Evolutionary conservation across 1,140 invertebrate species (phyloP), one percentile per base, ranked within the genome.

Genomic region (Hyphantria cunea): DNA sequence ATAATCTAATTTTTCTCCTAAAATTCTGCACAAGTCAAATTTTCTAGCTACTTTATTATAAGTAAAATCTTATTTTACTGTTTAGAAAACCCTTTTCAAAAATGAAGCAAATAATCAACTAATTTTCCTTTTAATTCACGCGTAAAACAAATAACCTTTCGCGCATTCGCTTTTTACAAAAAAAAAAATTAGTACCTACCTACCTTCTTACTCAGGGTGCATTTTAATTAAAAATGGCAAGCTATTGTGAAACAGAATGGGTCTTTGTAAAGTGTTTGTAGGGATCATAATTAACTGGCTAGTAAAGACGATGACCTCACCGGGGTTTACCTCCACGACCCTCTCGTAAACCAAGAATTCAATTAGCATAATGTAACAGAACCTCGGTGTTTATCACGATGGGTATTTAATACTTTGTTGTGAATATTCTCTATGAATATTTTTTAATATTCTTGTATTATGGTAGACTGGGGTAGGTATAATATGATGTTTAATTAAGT

Each of bases 311-410:
- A 60, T 68, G 66, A 70, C 70, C 67, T 68, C 60, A 65, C 58
- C 62, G 59, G 45, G 44, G 55, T 66, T 55, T 61, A 61, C 63
- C 64, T 75, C 58, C 72, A 54, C 54, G 59, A 67, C 68, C 70
- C 65, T 52, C 45, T 62, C 70, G 68, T 72, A 71, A 76, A 75
- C 69, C 66, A 66, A 71, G 65, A 74, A 74, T 77, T 74, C 70
- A 75, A 77, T 79, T 81, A 77, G 63, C 72, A 74, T 81, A 81
- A 76, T 70, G 70, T 71, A 69, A 66, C 69, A 69, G 56, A 37
- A 44, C 42, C 64, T 66, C 65, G 66, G 50, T 68, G 68, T 74
- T 50, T 50, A 59, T 48, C 42, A 33, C 55, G 12, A 39, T 33
- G 48, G 54, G 32, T 25, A 25, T 15, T 39, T 44, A n/a, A 44